These are phyloP conservation scores for Synanthedon tipuliformis DNA, from an alignment of 2,888 invertebrate genomes.

Conservation along the genomic window DNA sequence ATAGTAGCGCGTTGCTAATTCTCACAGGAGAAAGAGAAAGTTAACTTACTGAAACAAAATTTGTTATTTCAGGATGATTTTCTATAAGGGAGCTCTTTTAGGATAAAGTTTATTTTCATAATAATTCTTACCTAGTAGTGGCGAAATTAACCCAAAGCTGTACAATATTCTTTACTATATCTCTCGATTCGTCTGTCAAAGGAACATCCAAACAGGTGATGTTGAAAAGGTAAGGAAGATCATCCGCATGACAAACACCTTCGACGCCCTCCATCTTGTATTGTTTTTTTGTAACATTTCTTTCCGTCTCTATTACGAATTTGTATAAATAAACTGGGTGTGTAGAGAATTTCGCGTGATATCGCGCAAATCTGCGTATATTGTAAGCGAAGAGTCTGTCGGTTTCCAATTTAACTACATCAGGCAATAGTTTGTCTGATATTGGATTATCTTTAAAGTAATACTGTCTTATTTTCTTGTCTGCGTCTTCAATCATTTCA, in stretches of 20 bases:
- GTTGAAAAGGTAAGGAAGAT: constrained; percentile 48
- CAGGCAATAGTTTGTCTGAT: constrained; percentile 28
- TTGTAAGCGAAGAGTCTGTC: constrained; percentile 47
- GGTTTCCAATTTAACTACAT: constrained; percentile 37
- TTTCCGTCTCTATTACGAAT: constrained; percentile 47
- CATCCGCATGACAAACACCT: constrained; percentile 58
- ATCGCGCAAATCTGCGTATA: constrained; percentile 42
- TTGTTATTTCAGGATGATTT: neutral
- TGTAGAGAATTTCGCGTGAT: constrained; percentile 20
- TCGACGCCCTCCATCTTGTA: constrained; percentile 41
- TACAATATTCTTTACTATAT: constrained; percentile 33
- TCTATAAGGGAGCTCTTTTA: neutral
- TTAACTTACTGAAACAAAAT: too few species aligned
- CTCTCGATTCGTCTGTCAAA: constrained; percentile 35
- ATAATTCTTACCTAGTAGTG: constrained; percentile 36
- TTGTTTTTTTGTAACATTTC: constrained; percentile 42
- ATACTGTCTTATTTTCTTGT: constrained; percentile 36
- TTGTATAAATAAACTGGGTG: constrained; percentile 45
- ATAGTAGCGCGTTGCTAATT: too few species aligned
- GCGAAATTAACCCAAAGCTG: constrained; percentile 52
- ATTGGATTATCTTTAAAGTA: constrained; percentile 41
- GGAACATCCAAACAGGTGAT: constrained; percentile 43
- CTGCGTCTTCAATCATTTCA: constrained; percentile 25
- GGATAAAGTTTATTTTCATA: neutral
- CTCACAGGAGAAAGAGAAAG: too few species aligned